These are phyloP conservation scores for Diadegma fenestrale DNA, from an alignment of 2,888 invertebrate genomes.

Conservation along the genomic window DNA sequence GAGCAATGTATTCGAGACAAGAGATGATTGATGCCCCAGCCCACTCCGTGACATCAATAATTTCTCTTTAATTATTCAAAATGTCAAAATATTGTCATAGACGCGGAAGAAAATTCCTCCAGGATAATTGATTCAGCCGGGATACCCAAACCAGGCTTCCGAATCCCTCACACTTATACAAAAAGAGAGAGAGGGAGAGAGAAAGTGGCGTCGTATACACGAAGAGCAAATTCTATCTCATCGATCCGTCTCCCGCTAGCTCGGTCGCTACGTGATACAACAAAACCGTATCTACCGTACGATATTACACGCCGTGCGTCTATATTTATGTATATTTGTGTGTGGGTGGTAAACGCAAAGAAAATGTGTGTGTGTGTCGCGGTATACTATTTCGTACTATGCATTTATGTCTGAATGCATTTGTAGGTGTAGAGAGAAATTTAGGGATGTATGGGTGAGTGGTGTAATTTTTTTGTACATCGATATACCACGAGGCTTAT, in stretches of 20 bases:
- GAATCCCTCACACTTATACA: neutral
- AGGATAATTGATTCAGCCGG: slow-evolving; percentile 18
- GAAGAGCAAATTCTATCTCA: slow-evolving; percentile 81
- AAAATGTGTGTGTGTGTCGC: neutral
- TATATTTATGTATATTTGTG: slow-evolving; percentile 26
- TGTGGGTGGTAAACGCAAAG: slow-evolving; percentile 48
- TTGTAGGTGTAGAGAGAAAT: too few relatives aligned
- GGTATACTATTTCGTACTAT: slow-evolving; percentile 33
- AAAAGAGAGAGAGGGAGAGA: neutral
- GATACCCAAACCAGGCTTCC: slow-evolving; percentile 24
- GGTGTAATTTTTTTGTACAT: slow-evolving; percentile 54
- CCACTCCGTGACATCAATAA: neutral
- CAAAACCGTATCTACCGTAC: slow-evolving; percentile 54
- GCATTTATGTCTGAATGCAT: neutral
- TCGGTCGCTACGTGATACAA: slow-evolving; percentile 71
- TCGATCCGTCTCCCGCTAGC: slow-evolving; percentile 77
- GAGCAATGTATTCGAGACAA: neutral
- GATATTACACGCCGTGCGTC: neutral
- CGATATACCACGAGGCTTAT: slow-evolving; percentile 44
- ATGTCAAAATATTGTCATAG: slow-evolving; percentile 1
- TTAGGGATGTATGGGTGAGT: neutral
- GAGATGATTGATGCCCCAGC: neutral
- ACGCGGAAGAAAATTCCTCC: slow-evolving; percentile 16
- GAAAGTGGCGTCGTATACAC: neutral
- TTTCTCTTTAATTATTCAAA: slow-evolving; percentile 7